phyloP scores from a whole-genome alignment of 2,113 vertebrate species.

The Butorides virescens region DNA sequence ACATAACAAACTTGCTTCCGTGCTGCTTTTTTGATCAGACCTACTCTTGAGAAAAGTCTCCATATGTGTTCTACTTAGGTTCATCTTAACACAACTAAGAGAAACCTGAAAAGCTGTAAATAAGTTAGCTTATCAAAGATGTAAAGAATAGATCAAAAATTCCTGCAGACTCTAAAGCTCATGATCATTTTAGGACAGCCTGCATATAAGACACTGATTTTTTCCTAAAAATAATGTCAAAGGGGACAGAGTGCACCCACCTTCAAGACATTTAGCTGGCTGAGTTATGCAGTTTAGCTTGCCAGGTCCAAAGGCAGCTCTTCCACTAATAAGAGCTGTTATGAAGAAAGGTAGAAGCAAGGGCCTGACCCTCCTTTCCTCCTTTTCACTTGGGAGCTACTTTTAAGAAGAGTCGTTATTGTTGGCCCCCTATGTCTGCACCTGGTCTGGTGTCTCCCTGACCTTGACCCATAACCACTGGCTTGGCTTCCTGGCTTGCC shows the following conservation, averaged over 20 bases:
- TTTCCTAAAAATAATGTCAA: neutral
- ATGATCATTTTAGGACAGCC: neutral
- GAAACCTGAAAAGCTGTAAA: neutral
- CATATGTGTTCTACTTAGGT: neutral
- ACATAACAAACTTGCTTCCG: neutral
- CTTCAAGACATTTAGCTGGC: neutral
- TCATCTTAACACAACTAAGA: neutral
- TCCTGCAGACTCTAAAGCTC: neutral
- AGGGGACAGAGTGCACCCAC: neutral
- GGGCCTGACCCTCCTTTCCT: neutral
- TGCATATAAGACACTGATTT: neutral
- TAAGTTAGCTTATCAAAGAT: neutral
- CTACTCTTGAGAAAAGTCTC: neutral
- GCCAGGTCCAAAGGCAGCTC: neutral
- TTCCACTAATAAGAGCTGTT: neutral
- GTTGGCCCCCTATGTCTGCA: neutral
- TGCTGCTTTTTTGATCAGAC: neutral
- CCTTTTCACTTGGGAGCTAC: neutral
- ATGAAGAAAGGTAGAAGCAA: neutral
- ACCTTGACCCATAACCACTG: fast-evolving
- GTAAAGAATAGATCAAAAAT: neutral
- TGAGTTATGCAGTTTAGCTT: neutral
- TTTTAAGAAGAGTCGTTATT: neutral
- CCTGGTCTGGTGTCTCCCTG: neutral
- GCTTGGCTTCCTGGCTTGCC: neutral